These are phyloP conservation scores for Clostera curtula DNA, from an alignment of 2,888 invertebrate genomes.

Conservation along the genomic window DNA sequence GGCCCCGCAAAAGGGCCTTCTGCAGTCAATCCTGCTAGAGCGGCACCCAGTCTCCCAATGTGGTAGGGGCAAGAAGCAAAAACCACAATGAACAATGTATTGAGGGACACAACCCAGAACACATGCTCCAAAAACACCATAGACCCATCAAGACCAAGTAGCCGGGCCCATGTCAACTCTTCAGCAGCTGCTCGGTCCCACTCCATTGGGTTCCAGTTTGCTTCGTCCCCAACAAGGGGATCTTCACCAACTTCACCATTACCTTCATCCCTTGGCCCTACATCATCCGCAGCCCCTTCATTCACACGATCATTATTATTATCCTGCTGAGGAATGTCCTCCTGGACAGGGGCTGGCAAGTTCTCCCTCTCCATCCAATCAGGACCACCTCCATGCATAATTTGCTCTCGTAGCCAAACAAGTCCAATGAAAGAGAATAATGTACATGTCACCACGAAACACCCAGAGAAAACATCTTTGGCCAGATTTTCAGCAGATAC, in stretches of 20 bases:
- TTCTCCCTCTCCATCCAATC: conserved; percentile 93
- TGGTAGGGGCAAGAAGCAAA: conserved; percentile 98
- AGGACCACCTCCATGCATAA: conserved; percentile 96
- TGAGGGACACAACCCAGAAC: conserved; percentile 98
- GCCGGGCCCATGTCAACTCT: conserved; percentile 98
- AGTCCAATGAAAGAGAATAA: conserved; percentile 96
- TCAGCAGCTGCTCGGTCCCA: conserved; percentile 98
- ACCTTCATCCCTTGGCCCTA: conserved; percentile 46
- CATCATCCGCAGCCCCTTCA: conserved; percentile 50
- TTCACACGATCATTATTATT: conserved; percentile 67
- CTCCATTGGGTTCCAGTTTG: conserved; percentile 98
- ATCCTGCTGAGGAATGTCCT: conserved; percentile 58
- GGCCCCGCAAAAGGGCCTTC: conserved; percentile 94
- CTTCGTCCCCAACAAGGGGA: conserved; percentile 81
- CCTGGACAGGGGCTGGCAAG: conserved; percentile 64
- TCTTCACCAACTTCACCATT: conserved; percentile 62
- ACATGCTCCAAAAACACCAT: conserved; percentile 98
- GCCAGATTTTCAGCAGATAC: conserved; percentile 94
- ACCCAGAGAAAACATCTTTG: conserved; percentile 96
- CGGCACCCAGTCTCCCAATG: conserved; percentile 90
- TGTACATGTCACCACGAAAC: conserved; percentile 97
- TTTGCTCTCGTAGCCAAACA: conserved; percentile 98
- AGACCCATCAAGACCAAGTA: conserved; percentile 96
- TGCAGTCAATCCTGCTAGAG: conserved; percentile 65
- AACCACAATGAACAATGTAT: conserved; percentile 96